Percentiles rank a stretch among this genome's conserved stretches.
phyloP scores from a whole-genome alignment of 2,113 vertebrate species.

The Boulengeromyrus knoepffleri region DNA sequence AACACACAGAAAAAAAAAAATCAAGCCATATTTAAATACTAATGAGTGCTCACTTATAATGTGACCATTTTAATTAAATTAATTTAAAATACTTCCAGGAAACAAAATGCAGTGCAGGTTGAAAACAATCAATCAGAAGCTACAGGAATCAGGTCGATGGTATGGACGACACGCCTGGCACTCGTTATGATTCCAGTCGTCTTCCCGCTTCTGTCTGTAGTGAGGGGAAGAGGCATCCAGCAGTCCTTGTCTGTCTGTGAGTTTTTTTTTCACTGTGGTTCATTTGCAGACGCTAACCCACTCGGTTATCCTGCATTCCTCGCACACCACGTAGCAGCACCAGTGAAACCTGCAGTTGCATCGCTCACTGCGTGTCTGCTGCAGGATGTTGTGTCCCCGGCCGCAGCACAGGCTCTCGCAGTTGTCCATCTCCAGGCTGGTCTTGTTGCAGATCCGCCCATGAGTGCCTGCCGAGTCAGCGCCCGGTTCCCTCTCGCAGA shows the following conservation, averaged over 20 bases:
- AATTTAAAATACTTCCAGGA: slow-evolving; percentile 35
- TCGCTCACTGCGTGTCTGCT: slow-evolving; percentile 89
- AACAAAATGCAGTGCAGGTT: slow-evolving; percentile 42
- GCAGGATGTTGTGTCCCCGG: slow-evolving; percentile 92
- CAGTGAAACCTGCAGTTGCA: slow-evolving; percentile 99
- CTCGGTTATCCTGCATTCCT: slow-evolving; percentile 90
- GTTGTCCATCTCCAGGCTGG: slow-evolving; percentile 83
- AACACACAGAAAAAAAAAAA: background rate
- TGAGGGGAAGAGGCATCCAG: slow-evolving; percentile 35
- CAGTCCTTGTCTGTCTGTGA: slow-evolving; percentile 36
- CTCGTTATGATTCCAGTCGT: slow-evolving; percentile 30
- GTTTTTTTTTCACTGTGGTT: slow-evolving; percentile 29
- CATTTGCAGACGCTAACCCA: slow-evolving; percentile 98
- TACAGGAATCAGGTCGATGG: slow-evolving; percentile 31
- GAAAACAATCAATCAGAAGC: slow-evolving; percentile 32
- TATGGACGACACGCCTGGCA: slow-evolving; percentile 31
- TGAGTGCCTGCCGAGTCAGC: slow-evolving; percentile 88
- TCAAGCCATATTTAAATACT: slow-evolving; percentile 17
- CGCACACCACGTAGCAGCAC: slow-evolving; percentile 98
- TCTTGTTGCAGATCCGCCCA: slow-evolving; percentile 95
- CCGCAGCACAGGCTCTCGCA: slow-evolving; percentile 96
- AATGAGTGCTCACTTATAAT: slow-evolving; percentile 37
- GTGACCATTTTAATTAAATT: slow-evolving; percentile 29
- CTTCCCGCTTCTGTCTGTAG: slow-evolving; percentile 33
- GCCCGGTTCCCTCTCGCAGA: slow-evolving; percentile 82